These are phyloP conservation scores for Anthoptus insignis DNA, from an alignment of 2,888 invertebrate species.

Conservation along the genomic window DNA sequence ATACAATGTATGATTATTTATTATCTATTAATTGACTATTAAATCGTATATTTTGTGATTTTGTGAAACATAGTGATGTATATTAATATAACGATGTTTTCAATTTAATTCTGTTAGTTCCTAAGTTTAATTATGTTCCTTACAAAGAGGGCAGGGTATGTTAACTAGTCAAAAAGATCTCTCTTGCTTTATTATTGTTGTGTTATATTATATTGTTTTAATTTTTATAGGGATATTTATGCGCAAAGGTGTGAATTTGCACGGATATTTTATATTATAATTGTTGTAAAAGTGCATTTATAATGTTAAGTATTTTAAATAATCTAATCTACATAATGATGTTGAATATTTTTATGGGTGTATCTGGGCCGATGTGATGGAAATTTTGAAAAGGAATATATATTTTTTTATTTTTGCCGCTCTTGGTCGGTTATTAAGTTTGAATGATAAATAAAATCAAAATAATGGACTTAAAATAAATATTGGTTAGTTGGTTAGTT, in stretches of 20 bases:
- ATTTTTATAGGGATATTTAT: neutral
- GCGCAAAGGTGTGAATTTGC: conserved; percentile 15
- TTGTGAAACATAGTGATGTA: too few species aligned
- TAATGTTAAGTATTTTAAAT: conserved; percentile 5
- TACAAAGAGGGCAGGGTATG: conserved; percentile 16
- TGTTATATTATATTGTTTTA: neutral
- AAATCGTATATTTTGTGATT: too few species aligned
- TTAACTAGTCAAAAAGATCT: conserved; percentile 23
- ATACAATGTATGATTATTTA: too few species aligned
- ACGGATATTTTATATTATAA: conserved; percentile 2
- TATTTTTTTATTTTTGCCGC: too few species aligned
- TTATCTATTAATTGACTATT: too few species aligned
- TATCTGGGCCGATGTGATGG: neutral
- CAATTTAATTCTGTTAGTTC: neutral
- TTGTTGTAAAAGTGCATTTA: conserved; percentile 3
- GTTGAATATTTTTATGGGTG: neutral
- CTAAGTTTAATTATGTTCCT: conserved; percentile 23
- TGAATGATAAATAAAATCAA: too few species aligned
- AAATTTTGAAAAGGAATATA: too few species aligned
- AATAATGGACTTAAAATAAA: too few species aligned
- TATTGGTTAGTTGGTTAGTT: too few species aligned
- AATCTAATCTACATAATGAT: neutral
- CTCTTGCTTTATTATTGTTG: neutral
- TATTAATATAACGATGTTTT: neutral
- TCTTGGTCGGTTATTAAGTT: too few species aligned